phyloP scores from a whole-genome alignment of 2,797 vertebrate genomes.

The Liasis olivaceus region DNA sequence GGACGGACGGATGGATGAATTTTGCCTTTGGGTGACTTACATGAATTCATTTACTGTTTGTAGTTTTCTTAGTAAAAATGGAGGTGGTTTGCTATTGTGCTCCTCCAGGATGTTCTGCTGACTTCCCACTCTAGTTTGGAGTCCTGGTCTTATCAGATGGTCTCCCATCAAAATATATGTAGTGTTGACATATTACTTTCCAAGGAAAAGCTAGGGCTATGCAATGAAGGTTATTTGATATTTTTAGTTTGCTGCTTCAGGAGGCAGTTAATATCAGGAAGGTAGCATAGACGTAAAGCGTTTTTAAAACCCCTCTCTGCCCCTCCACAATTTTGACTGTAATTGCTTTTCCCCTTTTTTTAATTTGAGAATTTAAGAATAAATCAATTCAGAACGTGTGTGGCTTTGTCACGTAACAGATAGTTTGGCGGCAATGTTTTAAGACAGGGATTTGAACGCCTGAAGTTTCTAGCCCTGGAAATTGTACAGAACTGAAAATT shows the following conservation, averaged over 20 bases:
- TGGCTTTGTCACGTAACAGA: background rate
- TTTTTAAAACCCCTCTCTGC: background rate
- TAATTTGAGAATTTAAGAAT: background rate
- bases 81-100: background rate
- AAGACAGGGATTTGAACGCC: background rate
- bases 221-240: background rate
- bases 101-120: background rate
- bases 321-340: background rate
- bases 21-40: background rate
- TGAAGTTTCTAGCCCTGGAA: background rate
- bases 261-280: background rate
- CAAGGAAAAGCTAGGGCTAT: background rate
- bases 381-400: background rate
- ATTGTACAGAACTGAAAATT: background rate
- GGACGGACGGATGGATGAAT: background rate
- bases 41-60: background rate
- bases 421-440: background rate
- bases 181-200: background rate
- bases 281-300: background rate
- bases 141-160: background rate
- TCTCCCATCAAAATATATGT: background rate
- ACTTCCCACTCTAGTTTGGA: background rate
- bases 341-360: background rate
- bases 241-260: background rate
- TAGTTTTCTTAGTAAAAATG: background rate